phyloP scores from a whole-genome alignment of 2,797 vertebrate species.

The Eutrigla gurnardus region DNA sequence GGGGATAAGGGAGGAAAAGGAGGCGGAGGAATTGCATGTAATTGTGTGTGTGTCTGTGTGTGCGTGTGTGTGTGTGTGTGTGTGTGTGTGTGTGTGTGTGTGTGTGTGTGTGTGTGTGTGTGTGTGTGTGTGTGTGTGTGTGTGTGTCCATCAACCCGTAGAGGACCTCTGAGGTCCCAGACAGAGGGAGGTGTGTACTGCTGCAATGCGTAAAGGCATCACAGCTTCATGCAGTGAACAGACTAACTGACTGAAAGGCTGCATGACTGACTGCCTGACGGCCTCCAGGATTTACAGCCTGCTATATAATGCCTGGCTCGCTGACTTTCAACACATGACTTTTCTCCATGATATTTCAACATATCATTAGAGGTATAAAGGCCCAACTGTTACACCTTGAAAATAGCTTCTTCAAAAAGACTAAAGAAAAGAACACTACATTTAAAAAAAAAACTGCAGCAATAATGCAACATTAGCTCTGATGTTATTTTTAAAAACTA shows the following conservation, averaged over 20 bases:
- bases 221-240: constrained; percentile 49
- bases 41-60: constrained; percentile 34
- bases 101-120: constrained; percentile 27
- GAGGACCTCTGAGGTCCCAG: constrained; percentile 69
- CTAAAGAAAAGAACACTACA: neutral
- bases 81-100: constrained; percentile 24
- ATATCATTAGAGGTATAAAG: too few species aligned
- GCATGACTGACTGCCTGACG: constrained; percentile 53
- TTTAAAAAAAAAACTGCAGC: too few species aligned
- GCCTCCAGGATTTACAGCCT: constrained; percentile 25
- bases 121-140: constrained; percentile 27
- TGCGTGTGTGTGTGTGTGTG: constrained; percentile 27
- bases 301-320: neutral
- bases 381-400: too few species aligned
- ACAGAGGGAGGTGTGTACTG: constrained; percentile 75
- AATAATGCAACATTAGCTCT: too few species aligned
- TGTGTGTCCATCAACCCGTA: constrained; percentile 66
- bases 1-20: constrained; percentile 27
- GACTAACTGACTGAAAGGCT: constrained; percentile 54
- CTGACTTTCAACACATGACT: neutral
- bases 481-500: too few species aligned
- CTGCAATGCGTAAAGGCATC: constrained; percentile 83
- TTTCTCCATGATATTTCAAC: too few species aligned
- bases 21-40: constrained; percentile 48
- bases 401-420: neutral